Conservation (phyloP, 1,140 invertebrate genomes). For the Dufourea novaeangliae region DNA sequence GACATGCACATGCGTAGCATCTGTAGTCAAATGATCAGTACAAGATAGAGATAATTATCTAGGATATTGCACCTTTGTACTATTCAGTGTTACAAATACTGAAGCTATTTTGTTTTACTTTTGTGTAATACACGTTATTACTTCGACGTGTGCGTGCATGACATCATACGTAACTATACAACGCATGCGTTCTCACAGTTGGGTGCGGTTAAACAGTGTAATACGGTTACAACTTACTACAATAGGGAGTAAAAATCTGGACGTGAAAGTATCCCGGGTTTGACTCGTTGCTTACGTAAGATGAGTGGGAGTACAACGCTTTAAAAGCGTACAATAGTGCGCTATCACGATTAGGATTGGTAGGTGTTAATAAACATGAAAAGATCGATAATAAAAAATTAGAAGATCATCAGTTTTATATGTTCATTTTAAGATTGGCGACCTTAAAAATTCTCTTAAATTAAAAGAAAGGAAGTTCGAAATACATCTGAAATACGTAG, state of each 20-base stretch:
- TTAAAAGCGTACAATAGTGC: conserved; percentile 60
- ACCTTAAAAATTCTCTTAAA: neutral
- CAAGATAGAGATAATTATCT: too few relatives aligned
- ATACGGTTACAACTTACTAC: conserved; percentile 70
- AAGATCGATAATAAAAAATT: conserved; percentile 9
- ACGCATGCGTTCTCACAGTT: conserved; percentile 41
- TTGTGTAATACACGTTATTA: neutral
- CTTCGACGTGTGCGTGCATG: neutral
- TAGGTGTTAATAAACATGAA: neutral
- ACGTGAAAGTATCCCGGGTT: conserved; percentile 73
- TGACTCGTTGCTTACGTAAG: conserved; percentile 64
- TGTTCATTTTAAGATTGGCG: neutral
- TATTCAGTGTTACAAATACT: neutral
- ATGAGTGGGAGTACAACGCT: conserved; percentile 69
- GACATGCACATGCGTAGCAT: too few relatives aligned
- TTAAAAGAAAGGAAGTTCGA: neutral
- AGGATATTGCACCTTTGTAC: too few relatives aligned
- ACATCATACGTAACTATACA: conserved; percentile 23
- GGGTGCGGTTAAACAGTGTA: conserved; percentile 65
- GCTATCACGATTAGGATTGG: conserved; percentile 3
- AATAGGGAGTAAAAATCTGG: conserved; percentile 69
- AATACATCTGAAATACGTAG: too few relatives aligned
- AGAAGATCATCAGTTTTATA: neutral
- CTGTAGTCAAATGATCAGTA: too few relatives aligned
- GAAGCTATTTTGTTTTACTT: neutral